Conservation (phyloP, 2,113 vertebrate species). For the Arvicanthis niloticus region DNA sequence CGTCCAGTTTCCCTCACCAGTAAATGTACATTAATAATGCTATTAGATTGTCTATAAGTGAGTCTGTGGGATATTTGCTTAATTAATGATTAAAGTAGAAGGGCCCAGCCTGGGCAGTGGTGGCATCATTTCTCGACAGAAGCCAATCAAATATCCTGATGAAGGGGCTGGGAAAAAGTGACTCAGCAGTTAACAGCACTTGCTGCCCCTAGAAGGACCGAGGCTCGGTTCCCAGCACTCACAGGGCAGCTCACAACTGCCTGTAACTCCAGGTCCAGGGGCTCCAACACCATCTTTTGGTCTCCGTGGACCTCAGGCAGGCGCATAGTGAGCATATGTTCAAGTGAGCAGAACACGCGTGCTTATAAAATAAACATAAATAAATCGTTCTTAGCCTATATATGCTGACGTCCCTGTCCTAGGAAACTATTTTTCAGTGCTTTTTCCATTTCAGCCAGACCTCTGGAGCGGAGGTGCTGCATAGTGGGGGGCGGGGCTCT, state of each 20-base stretch:
- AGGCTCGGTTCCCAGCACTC: background rate
- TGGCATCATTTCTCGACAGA: conserved; percentile 34
- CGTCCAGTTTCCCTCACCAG: background rate
- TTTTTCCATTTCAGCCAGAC: background rate
- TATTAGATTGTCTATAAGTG: too few species aligned
- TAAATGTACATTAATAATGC: background rate
- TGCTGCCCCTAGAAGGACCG: background rate
- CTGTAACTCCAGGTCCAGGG: background rate
- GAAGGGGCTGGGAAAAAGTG: background rate
- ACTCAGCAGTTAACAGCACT: background rate
- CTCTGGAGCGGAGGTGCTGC: background rate
- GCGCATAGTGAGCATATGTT: background rate
- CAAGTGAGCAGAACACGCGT: background rate
- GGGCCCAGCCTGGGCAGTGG: too few species aligned
- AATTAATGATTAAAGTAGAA: too few species aligned
- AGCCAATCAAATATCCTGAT: conserved; percentile 18
- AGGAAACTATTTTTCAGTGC: background rate
- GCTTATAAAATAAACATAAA: background rate
- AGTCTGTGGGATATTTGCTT: too few species aligned
- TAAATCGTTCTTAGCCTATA: too few species aligned
- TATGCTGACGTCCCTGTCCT: background rate
- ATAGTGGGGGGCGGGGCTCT: background rate
- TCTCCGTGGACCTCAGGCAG: background rate
- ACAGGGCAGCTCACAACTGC: background rate
- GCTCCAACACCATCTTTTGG: background rate